Evolutionary conservation across 2,888 invertebrate genomes (phyloP).

Genomic region (Synanthedon myopaeformis): DNA sequence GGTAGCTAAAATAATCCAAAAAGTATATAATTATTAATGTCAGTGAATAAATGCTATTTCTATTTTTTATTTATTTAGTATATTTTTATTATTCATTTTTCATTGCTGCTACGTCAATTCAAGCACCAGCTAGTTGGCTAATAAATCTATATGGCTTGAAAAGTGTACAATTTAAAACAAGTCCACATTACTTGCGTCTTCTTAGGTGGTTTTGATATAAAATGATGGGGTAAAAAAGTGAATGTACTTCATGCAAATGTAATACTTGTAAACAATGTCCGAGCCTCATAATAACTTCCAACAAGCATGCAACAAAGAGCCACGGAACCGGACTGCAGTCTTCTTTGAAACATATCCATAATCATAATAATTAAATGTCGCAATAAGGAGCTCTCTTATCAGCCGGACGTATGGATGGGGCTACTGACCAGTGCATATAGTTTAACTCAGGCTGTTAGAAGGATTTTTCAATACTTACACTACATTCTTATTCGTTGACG

Average conservation of each 20-base stretch:
- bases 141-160: too few species aligned
- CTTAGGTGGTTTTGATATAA: too few species aligned
- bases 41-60: too few species aligned
- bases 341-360: conserved; percentile 47
- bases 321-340: conserved; percentile 12
- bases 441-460: conserved; percentile 7
- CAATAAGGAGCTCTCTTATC: conserved; percentile 42
- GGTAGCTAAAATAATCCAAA: too few species aligned
- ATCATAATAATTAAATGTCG: conserved; percentile 60
- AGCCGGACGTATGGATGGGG: conserved; percentile 31
- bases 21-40: too few species aligned
- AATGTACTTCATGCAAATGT: neutral
- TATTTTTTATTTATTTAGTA: too few species aligned
- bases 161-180: too few species aligned
- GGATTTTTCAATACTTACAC: neutral
- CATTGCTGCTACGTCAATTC: too few species aligned
- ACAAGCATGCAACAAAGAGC: conserved; percentile 13
- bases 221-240: too few species aligned
- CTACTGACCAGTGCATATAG: conserved; percentile 35
- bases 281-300: neutral
- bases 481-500: neutral
- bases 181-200: too few species aligned
- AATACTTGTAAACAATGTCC: neutral
- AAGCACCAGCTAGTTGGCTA: too few species aligned
- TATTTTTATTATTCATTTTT: too few species aligned